These are phyloP conservation scores for Dendrolimus pini DNA, from an alignment of 2,888 invertebrate species.

Conservation along the genomic window DNA sequence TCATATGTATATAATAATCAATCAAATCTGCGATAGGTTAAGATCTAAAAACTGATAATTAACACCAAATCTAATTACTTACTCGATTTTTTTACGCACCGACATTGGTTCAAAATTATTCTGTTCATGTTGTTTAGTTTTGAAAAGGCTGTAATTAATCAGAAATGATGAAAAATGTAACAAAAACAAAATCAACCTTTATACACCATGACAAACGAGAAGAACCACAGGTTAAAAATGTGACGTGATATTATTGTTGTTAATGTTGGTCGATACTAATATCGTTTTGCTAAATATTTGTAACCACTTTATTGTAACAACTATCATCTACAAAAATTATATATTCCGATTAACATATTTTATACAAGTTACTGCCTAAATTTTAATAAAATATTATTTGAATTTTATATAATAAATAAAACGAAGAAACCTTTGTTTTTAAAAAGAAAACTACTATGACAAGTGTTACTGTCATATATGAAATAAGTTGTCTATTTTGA, in stretches of 20 bases:
- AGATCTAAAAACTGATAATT: constrained; percentile 15
- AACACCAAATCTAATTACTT: constrained; percentile 27
- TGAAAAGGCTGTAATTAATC: constrained; percentile 23
- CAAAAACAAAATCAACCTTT: constrained; percentile 69
- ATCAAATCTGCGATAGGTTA: constrained; percentile 48
- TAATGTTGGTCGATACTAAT: too few species aligned
- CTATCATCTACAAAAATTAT: too few species aligned
- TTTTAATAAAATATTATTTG: too few species aligned
- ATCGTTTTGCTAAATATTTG: too few species aligned
- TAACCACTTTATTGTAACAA: too few species aligned
- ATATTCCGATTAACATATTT: too few species aligned
- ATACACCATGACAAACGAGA: constrained; percentile 48
- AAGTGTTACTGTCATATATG: too few species aligned
- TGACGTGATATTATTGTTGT: constrained; percentile 7
- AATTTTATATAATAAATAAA: too few species aligned
- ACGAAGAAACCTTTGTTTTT: too few species aligned
- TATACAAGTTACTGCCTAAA: too few species aligned
- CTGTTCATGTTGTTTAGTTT: constrained; percentile 54
- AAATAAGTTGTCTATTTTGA: too few species aligned
- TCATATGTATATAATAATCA: constrained; percentile 41
- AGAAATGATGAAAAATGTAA: constrained; percentile 45
- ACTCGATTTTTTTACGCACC: constrained; percentile 61
- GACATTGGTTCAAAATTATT: constrained; percentile 53
- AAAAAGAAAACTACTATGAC: too few species aligned
- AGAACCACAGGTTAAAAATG: constrained; percentile 11